These are phyloP conservation scores for Paedocypris sp. DNA, from an alignment of 2,113 vertebrate species.

Conservation along the genomic window DNA sequence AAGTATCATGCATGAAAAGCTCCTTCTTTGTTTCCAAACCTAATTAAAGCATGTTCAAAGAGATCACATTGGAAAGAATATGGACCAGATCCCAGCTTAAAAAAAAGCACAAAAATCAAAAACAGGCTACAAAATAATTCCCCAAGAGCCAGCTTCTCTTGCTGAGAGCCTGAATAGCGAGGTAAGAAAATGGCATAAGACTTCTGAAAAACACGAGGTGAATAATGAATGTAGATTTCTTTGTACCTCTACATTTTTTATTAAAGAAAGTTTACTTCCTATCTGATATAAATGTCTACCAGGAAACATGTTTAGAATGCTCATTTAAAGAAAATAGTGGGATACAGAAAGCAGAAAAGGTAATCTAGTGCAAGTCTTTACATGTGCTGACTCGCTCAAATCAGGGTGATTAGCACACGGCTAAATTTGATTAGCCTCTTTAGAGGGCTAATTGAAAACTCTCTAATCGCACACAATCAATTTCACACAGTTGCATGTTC, in stretches of 20 bases:
- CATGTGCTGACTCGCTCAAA: background rate
- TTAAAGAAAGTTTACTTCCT: slow-evolving; percentile 6
- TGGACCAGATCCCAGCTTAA: background rate
- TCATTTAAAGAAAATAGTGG: background rate
- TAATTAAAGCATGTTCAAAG: background rate
- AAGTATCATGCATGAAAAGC: background rate
- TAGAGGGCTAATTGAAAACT: slow-evolving; percentile 32
- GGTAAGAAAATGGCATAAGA: background rate
- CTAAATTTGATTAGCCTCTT: slow-evolving; percentile 36
- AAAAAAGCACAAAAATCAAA: background rate
- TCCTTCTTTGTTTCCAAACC: background rate
- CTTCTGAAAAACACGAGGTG: background rate
- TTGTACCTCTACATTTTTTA: slow-evolving; percentile 8
- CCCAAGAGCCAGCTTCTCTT: background rate
- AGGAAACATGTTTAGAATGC: slow-evolving; percentile 15
- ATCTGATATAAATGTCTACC: background rate
- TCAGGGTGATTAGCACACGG: slow-evolving; percentile 28
- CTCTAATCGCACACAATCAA: slow-evolving; percentile 28
- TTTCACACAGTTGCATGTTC: slow-evolving; percentile 25
- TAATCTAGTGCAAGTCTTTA: background rate
- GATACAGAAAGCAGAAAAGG: background rate
- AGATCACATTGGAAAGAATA: background rate
- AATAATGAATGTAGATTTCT: slow-evolving; percentile 1
- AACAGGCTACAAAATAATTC: background rate
- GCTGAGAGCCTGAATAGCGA: background rate